A percentile compares a stretch with the other conserved stretches of the same genome.
Evolutionary conservation across 2,113 vertebrate genomes (phyloP).

Genomic region (Pteruthius melanotis): DNA sequence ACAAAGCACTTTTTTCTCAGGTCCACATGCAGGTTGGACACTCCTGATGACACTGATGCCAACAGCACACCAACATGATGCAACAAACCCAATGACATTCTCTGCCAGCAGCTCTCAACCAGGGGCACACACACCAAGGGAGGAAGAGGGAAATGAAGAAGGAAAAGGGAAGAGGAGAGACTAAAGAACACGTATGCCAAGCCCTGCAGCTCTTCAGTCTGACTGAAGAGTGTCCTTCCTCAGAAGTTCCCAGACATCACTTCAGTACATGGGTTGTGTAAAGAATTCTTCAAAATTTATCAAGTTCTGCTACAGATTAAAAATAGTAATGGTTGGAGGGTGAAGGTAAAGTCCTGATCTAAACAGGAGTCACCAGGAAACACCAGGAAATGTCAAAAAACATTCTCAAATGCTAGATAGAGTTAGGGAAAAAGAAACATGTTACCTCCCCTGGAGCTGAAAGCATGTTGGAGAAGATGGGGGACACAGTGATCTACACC

Average conservation of each 20-base stretch:
- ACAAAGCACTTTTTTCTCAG: background rate
- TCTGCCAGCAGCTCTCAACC: constrained; percentile 3
- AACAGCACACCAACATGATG: constrained; percentile 15
- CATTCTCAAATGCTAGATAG: background rate
- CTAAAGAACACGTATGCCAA: background rate
- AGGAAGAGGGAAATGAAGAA: background rate
- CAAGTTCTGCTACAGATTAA: background rate
- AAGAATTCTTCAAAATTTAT: background rate
- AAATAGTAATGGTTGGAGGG: background rate
- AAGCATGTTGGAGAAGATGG: background rate
- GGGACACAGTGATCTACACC: background rate
- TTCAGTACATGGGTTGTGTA: background rate
- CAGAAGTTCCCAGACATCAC: background rate
- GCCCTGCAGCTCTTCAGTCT: background rate
- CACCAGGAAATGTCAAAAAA: background rate
- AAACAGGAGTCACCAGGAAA: background rate
- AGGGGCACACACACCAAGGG: background rate
- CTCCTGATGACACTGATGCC: background rate
- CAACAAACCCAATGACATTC: background rate
- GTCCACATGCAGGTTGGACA: background rate
- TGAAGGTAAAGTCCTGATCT: background rate
- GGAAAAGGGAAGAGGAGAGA: background rate
- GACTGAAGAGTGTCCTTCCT: background rate
- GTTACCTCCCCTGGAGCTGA: background rate
- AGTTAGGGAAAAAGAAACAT: fast-evolving